Base-by-base conservation (phyloP, 2,797 vertebrate genomes). In the Tapirus indicus region DNA sequence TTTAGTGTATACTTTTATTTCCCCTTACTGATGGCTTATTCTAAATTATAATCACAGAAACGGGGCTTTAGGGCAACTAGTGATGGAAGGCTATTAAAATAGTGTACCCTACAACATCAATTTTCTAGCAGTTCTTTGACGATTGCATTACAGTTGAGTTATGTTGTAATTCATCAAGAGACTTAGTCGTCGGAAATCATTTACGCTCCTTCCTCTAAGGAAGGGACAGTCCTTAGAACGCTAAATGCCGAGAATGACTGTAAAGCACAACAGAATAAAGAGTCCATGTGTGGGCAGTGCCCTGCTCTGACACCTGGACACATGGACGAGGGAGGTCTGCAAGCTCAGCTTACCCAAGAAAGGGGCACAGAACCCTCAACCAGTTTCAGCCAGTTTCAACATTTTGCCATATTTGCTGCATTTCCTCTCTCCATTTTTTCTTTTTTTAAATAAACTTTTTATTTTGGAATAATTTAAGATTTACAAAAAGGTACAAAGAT, bases 241-340 rank as follows among this genome's bases (percentile, higher is more conserved):
- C 14, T 10, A 47, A 35, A 38, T 27, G 12, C 58, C 32, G 11
- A 25, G 3, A 41, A 41, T 5, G 49, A 68, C 41, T 3, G 4
- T 6, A 18, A 7, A 14, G 27, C 27, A 44, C 16, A n/a, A n/a
- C 6, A 32, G 75, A 41, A 32, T 9, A 47, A 56, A 80, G 32
- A 18, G 72, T 6, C 6, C 18, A 1, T 0, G 23, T 41, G 1
- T 5, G 1, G 29, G 27, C 1, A 17, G 29, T 1, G 0, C 47
- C 29, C 38, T 41, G 32, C 13, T 90, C 49, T 21, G 20, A 87
- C 4, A 21, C n/a, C 21, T 25, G 66, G 52, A 60, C 6, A 5
- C 9, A 0, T 0, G 18, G 18, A n/a, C 12, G 23, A 62, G 20
- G 20, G 49, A 77, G 35, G 17, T 41, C 6, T 21, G 14, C 41